Evolutionary conservation across 2,113 vertebrate species (phyloP).

Genomic region (Gadus macrocephalus): DNA sequence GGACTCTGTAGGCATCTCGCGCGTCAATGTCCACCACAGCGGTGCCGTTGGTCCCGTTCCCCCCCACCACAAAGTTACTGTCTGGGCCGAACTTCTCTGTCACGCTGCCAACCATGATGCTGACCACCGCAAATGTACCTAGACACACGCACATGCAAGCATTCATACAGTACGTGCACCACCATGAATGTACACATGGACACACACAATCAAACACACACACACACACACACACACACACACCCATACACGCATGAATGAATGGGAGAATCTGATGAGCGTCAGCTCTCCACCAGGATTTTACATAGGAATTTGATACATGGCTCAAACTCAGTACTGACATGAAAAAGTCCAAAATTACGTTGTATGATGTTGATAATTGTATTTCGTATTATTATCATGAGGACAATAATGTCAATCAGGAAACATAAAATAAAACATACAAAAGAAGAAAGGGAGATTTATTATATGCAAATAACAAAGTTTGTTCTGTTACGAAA

Average conservation of each 20-base stretch:
- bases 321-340: too few species aligned
- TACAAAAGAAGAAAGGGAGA: too few species aligned
- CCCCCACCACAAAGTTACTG: constrained; percentile 42
- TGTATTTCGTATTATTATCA: too few species aligned
- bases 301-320: too few species aligned
- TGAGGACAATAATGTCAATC: neutral
- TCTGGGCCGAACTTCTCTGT: constrained; percentile 77
- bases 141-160: constrained; percentile 12
- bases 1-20: constrained; percentile 65
- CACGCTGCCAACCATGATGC: constrained; percentile 89
- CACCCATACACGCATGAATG: neutral
- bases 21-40: constrained; percentile 28
- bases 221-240: neutral
- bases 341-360: too few species aligned
- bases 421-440: neutral
- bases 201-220: neutral
- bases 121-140: constrained; percentile 93
- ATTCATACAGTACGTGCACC: neutral
- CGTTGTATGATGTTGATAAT: too few species aligned
- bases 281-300: too few species aligned
- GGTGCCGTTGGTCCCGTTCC: constrained; percentile 67
- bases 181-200: too few species aligned
- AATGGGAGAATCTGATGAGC: too few species aligned
- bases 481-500: too few species aligned
- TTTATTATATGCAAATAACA: too few species aligned